Conservation (phyloP, 2,797 vertebrate species). For the Pterois miles region DNA sequence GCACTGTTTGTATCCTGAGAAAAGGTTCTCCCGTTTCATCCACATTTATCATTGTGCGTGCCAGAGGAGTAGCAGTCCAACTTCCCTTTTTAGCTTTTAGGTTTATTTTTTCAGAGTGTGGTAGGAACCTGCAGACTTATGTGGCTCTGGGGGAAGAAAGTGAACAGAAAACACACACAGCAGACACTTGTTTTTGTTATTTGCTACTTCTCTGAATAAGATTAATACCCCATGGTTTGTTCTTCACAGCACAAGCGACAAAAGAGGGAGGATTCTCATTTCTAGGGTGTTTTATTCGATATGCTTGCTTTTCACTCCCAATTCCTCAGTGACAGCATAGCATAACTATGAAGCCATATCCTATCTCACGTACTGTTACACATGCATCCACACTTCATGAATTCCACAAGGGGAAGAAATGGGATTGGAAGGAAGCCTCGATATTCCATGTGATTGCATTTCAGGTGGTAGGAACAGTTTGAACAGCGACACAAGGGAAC, state of each 20-base stretch:
- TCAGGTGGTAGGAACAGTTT: slow-evolving; percentile 44
- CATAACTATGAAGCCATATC: slow-evolving; percentile 29
- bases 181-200: slow-evolving; percentile 1
- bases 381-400: background rate
- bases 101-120: slow-evolving; percentile 66
- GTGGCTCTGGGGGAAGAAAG: slow-evolving; percentile 7
- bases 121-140: slow-evolving; percentile 40
- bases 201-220: slow-evolving; percentile 10
- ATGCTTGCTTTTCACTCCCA: slow-evolving; percentile 34
- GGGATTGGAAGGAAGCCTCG: background rate
- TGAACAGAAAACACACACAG: slow-evolving; percentile 23
- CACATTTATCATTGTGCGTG: slow-evolving; percentile 58
- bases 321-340: slow-evolving; percentile 37
- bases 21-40: slow-evolving; percentile 50
- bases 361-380: slow-evolving; percentile 6
- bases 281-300: slow-evolving; percentile 7
- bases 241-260: slow-evolving; percentile 5
- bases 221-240: background rate
- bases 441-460: slow-evolving; percentile 20
- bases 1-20: slow-evolving; percentile 47
- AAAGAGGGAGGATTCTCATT: background rate
- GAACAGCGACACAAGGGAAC: slow-evolving; percentile 29
- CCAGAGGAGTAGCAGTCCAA: slow-evolving; percentile 50
- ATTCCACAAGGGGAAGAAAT: slow-evolving; percentile 31
- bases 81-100: slow-evolving; percentile 58